Evolutionary conservation across 2,113 vertebrate species (phyloP), one percentile per base, ranked within the genome.

Genomic region (Phalacrocorax pelagicus): DNA sequence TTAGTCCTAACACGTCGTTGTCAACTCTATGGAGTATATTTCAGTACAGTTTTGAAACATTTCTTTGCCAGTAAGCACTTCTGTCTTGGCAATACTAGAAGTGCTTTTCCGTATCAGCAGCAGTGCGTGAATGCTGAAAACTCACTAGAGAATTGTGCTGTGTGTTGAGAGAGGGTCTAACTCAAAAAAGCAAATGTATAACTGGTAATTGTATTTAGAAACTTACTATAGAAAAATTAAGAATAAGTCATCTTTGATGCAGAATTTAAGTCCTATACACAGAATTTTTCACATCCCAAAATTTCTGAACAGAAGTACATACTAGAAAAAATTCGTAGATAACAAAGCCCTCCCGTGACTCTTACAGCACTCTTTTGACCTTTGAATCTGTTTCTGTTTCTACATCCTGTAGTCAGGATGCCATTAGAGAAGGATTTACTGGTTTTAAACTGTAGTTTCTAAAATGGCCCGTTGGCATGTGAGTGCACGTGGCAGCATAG

Each of bases 11-110:
- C 74, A 85, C 2, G 1, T 90, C 0, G 0, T 72, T 89, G 81
- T 75, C 73, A 78, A 40, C 36, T 71, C 86, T 73, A 13, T 2
- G 32, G 92, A 90, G 92, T 74, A 21, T 54, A 58, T 86, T 95
- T 90, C 65, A 88, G 80, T 47, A 36, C 46, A 66, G 19, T 78
- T 96, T 77, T 74, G 90, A 92, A 90, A 63, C 61, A 40, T 86
- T 96, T 93, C 90, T 81, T 92, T 91, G 72, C 74, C 92, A 73
- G 74, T 73, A 95, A 95, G 92, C 85, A 90, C 55, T 95, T 96
- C 40, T 63, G 34, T 58, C 61, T 86, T 92, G 92, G 91, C 95
- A 94, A 5, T 14, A 32, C 57, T 57, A 16, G 73, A 81, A 94
- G 81, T 72, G 69, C 61, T 95, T 95, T 95, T 96, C 94, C 52